A percentile compares a stretch with the other conserved stretches of the same genome.
Conservation (phyloP, 1,140 invertebrate species). For the Drosophila subobscura region DNA sequence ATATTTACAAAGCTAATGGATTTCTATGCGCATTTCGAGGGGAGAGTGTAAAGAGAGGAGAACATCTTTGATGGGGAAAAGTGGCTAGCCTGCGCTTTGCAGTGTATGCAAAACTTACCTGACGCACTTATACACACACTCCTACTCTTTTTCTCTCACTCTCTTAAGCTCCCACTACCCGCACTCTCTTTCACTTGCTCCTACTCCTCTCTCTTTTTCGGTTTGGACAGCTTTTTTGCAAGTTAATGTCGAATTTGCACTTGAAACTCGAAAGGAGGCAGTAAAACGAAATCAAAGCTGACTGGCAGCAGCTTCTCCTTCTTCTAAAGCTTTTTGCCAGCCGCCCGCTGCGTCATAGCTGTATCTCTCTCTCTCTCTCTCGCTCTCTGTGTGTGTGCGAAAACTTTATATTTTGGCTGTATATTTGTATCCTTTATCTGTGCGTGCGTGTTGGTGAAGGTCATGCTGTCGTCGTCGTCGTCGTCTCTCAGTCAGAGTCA, state of each 20-base stretch:
- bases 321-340: constrained; percentile 63
- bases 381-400: constrained; percentile 46
- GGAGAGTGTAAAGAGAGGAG: too few species aligned
- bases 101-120: too few species aligned
- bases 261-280: constrained; percentile 66
- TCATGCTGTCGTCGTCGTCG: constrained; percentile 68
- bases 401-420: constrained; percentile 72
- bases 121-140: too few species aligned
- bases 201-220: background rate
- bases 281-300: constrained; percentile 59
- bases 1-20: too few species aligned
- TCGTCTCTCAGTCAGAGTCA: constrained; percentile 15
- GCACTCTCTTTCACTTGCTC: background rate
- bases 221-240: constrained; percentile 36
- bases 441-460: constrained; percentile 81
- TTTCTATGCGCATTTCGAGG: too few species aligned
- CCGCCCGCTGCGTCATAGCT: constrained; percentile 65
- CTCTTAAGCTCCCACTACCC: too few species aligned
- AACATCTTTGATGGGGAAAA: too few species aligned
- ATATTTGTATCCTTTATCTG: constrained; percentile 43
- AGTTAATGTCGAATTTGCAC: constrained; percentile 74
- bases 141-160: background rate
- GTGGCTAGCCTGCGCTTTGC: too few species aligned
- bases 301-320: background rate
- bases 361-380: constrained; percentile 18